Base-by-base conservation (phyloP, 1,140 invertebrate species). In the Drosophila chauvacae region DNA sequence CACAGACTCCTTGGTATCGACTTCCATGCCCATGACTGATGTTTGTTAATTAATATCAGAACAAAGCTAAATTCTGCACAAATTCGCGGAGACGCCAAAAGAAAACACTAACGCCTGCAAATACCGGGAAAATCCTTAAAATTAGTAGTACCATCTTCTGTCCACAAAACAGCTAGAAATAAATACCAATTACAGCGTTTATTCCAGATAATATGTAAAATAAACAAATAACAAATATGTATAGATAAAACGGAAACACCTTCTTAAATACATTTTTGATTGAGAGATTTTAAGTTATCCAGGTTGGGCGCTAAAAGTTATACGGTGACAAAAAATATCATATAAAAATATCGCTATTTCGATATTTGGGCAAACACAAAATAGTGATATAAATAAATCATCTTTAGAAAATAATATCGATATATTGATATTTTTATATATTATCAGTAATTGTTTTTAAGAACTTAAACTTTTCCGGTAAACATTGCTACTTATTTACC, bases 1-100 rank as follows among this genome's bases (percentile, higher is more conserved):
- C 58, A 93, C 93, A 68, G 94, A 93, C 47, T 93, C 93, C 2
- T 30, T 61, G 6, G 47, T 48, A 4, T 81, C 86, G 7, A 81
- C 68, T 37, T 81, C 69, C 74, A 90, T 79, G 28, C 41, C 81
- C 77, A 84, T 84, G 14, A 30, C 56, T 41, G 42, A 26, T 50
- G 18, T 13, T 18, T 7, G 11, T 26, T 10, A 23, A 18, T 37
- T 13, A 7, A 56, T 42, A 56, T 56, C 30, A 26, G 28, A n/a
- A n/a, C n/a, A 51, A 58, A 28, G 13, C 16, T 20, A 39, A 51
- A 41, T 45, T 20, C 37, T 28, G 60, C 69, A 44, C 53, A 57
- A 61, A 63, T 18, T 68, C 9, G 14, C 14, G 6, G 26, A 45
- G 72, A 64, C 61, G 53, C 66, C 23, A 20, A 16, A 14, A 23